These are phyloP conservation scores for Steinernema feltiae DNA, from an alignment of 1,140 invertebrate species.

Conservation along the genomic window DNA sequence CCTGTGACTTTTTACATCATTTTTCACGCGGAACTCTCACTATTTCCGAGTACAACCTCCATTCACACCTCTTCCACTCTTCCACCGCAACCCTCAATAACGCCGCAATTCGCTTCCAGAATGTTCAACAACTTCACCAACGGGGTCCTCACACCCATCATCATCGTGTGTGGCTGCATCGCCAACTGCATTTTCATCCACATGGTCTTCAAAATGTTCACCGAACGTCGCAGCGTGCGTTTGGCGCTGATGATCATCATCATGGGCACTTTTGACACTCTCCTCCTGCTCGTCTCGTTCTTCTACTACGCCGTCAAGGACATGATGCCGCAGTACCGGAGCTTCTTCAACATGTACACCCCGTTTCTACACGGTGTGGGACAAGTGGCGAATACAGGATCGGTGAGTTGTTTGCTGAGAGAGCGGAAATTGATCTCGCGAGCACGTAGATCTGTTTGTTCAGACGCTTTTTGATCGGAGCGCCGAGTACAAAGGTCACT, in stretches of 20 bases:
- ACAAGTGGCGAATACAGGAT: background rate
- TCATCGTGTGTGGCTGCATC: no score
- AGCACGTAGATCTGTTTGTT: background rate
- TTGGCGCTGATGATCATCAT: background rate
- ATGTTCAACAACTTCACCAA: no score
- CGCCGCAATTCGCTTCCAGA: no score
- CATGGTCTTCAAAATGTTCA: no score
- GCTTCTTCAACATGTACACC: background rate
- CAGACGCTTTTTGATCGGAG: background rate
- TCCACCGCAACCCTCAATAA: no score
- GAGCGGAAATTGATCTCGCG: background rate
- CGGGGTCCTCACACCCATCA: no score
- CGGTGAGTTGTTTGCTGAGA: background rate
- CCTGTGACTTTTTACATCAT: no score
- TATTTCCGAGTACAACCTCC: no score
- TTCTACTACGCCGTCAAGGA: constrained; percentile 5
- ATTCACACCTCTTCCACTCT: no score
- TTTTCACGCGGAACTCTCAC: no score
- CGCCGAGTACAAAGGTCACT: background rate
- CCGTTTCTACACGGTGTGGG: background rate
- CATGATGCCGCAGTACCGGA: background rate
- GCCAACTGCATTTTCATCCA: no score
- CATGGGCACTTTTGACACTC: background rate
- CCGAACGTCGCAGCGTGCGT: no score
- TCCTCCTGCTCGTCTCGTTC: background rate